These are phyloP conservation scores for Platyscapa corneri DNA, from an alignment of 1,140 invertebrate genomes.

Conservation along the genomic window DNA sequence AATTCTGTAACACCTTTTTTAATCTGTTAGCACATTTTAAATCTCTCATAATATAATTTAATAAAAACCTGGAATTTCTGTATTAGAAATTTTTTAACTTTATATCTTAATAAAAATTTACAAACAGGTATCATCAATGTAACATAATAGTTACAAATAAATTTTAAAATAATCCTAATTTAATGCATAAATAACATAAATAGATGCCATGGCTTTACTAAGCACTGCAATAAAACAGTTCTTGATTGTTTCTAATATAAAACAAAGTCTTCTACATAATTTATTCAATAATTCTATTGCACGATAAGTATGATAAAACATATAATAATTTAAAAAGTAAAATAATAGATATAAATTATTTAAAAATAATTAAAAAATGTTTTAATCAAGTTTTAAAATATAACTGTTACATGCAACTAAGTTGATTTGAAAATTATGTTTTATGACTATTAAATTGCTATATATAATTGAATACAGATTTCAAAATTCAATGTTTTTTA, in stretches of 20 bases:
- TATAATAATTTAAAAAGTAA: neutral
- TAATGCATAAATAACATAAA: neutral
- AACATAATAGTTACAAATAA: neutral
- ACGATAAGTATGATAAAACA: neutral
- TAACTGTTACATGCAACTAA: neutral
- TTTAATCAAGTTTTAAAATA: neutral
- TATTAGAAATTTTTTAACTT: neutral
- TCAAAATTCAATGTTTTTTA: neutral
- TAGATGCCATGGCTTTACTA: neutral
- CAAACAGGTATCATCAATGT: neutral
- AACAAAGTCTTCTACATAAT: too few relatives aligned
- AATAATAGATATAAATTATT: neutral
- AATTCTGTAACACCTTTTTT: slow-evolving; percentile 5
- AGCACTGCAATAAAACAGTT: too few relatives aligned
- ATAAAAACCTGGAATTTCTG: neutral
- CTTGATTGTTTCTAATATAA: too few relatives aligned
- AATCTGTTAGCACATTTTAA: neutral
- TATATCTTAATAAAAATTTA: neutral
- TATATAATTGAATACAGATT: neutral
- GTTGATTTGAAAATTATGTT: neutral
- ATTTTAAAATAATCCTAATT: too few relatives aligned
- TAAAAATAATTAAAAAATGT: neutral
- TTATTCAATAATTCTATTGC: too few relatives aligned
- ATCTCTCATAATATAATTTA: neutral
- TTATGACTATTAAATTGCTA: neutral